Base-by-base conservation (phyloP, 2,888 invertebrate species). In the Ennomos fuscantarius region DNA sequence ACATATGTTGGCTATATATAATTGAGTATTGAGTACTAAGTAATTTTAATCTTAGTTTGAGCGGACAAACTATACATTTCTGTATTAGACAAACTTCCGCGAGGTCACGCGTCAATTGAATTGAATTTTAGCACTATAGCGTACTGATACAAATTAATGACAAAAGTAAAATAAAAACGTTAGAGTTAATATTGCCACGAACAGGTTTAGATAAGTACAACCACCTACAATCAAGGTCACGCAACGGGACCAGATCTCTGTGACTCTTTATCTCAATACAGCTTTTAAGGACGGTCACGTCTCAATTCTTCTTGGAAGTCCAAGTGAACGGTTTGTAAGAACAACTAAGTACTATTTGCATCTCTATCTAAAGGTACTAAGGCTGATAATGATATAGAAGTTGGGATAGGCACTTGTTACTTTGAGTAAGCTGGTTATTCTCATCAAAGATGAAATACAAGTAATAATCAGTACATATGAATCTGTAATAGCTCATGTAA, bases 211-310 rank as follows among this genome's bases (percentile, higher is more conserved):
- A 49, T 34, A 51, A 44, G 33, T 52, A 55, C 40, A 37, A 41
- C 43, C 52, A 48, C 59, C 42, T 40, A 45, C 55, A 54, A 68
- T 66, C 64, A 70, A 68, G 68, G 70, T 52, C 66, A 62, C 8
- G 12, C 43, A 70, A 68, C 70, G 70, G 70, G 61, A 70, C 52
- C 41, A 41, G 12, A 60, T 61, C 53, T 56, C 54, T 34, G 42
- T 50, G 62, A 50, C 51, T 49, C 31, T 50, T 56, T 32, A 51
- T 46, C 51, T 37, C 46, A 57, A 47, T 51, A 53, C 58, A 45
- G 58, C 42, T 53, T 51, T 53, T 54, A 53, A 57, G 60, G 63
- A 57, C 59, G 61, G 66, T 60, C 62, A 64, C 62, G 64, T 59
- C 64, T 64, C 52, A 59, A 61, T 62, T 62, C 64, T 64, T 64